These are phyloP conservation scores for Hemithea aestivaria DNA, from an alignment of 2,888 invertebrate genomes.

Conservation along the genomic window DNA sequence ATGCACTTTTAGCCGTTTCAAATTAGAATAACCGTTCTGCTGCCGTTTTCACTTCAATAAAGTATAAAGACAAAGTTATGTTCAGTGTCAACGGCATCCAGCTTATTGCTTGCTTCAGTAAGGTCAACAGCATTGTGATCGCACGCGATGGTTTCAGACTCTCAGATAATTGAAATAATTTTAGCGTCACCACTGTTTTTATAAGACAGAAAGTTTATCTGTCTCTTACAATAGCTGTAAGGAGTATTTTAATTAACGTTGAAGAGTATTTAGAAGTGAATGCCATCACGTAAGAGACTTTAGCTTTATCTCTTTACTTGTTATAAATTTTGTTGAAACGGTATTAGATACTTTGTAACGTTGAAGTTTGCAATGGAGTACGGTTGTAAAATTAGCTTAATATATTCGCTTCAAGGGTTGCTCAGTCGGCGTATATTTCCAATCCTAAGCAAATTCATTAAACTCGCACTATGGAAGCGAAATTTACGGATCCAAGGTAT, in stretches of 20 bases:
- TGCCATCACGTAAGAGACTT: no score
- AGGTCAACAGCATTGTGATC: slow-evolving; percentile 23
- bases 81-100: slow-evolving; percentile 22
- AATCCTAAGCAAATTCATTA: no score
- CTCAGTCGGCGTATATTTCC: no score
- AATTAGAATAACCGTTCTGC: slow-evolving; percentile 62
- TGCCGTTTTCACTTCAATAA: slow-evolving; percentile 44
- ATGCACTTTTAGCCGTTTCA: slow-evolving; percentile 55
- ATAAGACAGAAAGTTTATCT: slow-evolving; percentile 5
- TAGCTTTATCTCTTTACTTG: no score
- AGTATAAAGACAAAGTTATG: slow-evolving; percentile 22
- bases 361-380: no score
- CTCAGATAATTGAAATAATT: slow-evolving; percentile 21
- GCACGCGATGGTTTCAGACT: slow-evolving; percentile 13
- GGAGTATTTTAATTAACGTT: no score
- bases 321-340: no score
- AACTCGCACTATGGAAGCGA: slow-evolving; percentile 1
- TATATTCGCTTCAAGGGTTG: no score
- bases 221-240: neutral
- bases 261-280: no score
- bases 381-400: no score
- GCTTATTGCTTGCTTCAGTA: slow-evolving; percentile 14
- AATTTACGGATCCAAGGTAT: no score
- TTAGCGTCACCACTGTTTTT: slow-evolving; percentile 15
- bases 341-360: no score